phyloP scores from a whole-genome alignment of 2,888 invertebrate species.

The Synergus itoensis region DNA sequence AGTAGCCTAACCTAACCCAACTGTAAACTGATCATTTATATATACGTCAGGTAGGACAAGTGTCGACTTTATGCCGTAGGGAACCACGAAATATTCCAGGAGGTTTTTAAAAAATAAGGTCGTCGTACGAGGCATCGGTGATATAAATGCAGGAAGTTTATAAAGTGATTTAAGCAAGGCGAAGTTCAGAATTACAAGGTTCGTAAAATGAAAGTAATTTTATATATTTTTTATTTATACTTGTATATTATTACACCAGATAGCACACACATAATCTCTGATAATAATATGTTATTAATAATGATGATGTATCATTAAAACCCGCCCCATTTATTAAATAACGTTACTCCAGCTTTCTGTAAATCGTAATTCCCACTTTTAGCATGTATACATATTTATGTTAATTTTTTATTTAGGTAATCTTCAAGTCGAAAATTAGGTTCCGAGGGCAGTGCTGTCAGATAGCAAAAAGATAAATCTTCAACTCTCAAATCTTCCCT shows the following conservation, averaged over 20 bases:
- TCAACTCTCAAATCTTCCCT: too few relatives aligned
- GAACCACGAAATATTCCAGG: not conserved
- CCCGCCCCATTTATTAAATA: not conserved
- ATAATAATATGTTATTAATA: not conserved
- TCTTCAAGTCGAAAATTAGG: not conserved
- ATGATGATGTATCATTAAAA: not conserved
- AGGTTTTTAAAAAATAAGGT: not conserved
- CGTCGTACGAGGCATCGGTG: not conserved
- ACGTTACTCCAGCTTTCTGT: not conserved
- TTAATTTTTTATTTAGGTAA: not conserved
- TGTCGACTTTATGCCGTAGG: not conserved
- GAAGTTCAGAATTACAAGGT: not conserved
- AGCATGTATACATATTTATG: too few relatives aligned
- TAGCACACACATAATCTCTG: not conserved
- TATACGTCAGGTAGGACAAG: not conserved
- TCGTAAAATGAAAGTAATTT: not conserved
- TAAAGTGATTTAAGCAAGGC: not conserved
- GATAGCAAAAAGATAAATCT: too few relatives aligned
- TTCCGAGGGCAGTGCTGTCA: too few relatives aligned
- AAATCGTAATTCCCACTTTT: too few relatives aligned
- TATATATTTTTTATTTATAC: too few relatives aligned
- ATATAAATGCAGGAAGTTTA: not conserved
- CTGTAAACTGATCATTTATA: not conserved
- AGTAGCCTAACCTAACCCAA: slow-evolving; percentile 1
- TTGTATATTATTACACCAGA: not conserved